Base-by-base conservation (phyloP, 1,140 invertebrate species). In the Oncopeltus fasciatus region DNA sequence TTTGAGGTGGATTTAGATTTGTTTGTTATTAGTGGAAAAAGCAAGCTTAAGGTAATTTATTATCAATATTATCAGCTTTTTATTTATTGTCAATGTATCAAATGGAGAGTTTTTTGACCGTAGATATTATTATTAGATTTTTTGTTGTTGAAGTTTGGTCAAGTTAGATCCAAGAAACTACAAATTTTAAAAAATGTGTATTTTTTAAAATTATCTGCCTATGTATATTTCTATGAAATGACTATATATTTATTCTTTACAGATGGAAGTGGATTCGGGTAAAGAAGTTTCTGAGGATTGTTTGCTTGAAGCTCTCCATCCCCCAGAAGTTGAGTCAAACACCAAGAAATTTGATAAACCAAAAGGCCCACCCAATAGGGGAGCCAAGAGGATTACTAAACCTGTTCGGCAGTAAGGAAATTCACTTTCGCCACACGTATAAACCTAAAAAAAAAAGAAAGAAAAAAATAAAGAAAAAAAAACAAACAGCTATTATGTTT, bases 281-380 rank as follows among this genome's bases (percentile, higher is more conserved):
- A 81, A 82, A 67, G 92, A 97, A 77, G 72, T 98, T 56, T 93
- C 88, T 1, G 90, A 92, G 75, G 85, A 88, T 65, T 95, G 81
- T 74, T 77, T 98, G 8, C 83, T 90, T 72, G 92, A 95, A 68
- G 92, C 97, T 76, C 80, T 98, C 63, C 92, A 98, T 77, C 95
- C 95, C 9, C 92, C 87, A 74, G 80, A 94, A 49, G 89, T 88
- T 29, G 44, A n/a, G 24, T 44, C 26, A 16, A 26, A 5, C 5
- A 57, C 27, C 0, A 33, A 51, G 26, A 90, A 92, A 68, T 97
- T 97, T 79, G 88, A 88, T 27, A 95, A 95, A 75, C 94, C 94
- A 12, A 95, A 94, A 77, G 92, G 92, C 38, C 94, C 93, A 65
- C 88, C 90, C 2, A 87, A 88, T 69, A 78, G 93, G 69, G 94